phyloP scores from a whole-genome alignment of 2,797 vertebrate species.

The Gymnothorax reevesii region DNA sequence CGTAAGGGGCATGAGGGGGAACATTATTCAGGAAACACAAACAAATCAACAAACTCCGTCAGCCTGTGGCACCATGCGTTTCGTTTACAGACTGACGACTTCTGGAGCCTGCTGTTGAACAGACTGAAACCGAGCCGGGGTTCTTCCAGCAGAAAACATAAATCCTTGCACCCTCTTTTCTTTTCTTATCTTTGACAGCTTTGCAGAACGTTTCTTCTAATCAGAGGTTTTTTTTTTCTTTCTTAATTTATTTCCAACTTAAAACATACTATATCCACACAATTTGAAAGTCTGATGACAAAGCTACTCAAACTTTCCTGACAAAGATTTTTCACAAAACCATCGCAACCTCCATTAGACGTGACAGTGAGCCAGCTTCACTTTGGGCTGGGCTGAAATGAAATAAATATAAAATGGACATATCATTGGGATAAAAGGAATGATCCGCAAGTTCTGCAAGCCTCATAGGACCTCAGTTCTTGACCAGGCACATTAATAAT shows the following conservation, averaged over 20 bases:
- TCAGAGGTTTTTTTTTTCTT: background rate
- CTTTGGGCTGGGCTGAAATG: background rate
- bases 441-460: background rate
- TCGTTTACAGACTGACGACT: slow-evolving; percentile 37
- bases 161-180: background rate
- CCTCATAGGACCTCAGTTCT: background rate
- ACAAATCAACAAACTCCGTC: slow-evolving; percentile 39
- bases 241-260: background rate
- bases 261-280: background rate
- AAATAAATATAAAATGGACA: background rate
- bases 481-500: background rate
- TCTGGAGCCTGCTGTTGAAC: slow-evolving; percentile 11
- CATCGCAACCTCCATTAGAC: background rate
- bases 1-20: slow-evolving; percentile 36
- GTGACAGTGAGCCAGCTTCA: background rate
- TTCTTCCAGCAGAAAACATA: background rate
- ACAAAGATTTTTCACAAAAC: background rate
- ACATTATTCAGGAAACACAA: slow-evolving; percentile 33
- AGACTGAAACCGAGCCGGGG: slow-evolving; percentile 4
- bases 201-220: background rate
- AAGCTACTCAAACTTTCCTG: background rate
- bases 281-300: background rate
- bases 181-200: slow-evolving; percentile 7
- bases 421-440: background rate
- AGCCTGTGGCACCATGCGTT: slow-evolving; percentile 28